Conservation (phyloP, 2,113 vertebrate species). For the Tor tambroides region DNA sequence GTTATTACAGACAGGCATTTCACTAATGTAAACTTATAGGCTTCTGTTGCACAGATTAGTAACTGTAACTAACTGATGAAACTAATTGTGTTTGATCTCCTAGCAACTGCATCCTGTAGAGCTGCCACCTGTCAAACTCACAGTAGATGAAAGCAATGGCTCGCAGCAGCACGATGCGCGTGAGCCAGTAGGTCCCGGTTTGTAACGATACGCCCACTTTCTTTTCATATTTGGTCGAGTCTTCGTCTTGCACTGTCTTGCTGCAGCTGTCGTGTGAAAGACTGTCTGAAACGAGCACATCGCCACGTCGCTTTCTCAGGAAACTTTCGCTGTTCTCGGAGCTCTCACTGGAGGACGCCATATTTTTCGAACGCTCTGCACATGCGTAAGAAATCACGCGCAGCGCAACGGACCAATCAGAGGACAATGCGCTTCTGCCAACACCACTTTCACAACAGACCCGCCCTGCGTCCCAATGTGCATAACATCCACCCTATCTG, state of each 20-base stretch:
- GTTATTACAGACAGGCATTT: no score
- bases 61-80: background rate
- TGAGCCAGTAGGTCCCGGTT: constrained; percentile 87
- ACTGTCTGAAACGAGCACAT: background rate
- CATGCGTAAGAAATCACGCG: constrained; percentile 15
- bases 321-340: background rate
- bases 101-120: background rate
- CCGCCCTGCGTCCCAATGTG: no score
- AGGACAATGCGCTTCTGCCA: constrained; percentile 15
- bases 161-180: constrained; percentile 85
- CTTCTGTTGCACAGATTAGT: background rate
- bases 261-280: background rate
- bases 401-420: background rate
- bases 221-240: background rate
- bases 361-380: constrained; percentile 53
- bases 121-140: constrained; percentile 72
- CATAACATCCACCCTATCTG: no score
- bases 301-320: constrained; percentile 70
- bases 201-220: constrained; percentile 38
- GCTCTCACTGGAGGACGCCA: constrained; percentile 73
- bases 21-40: background rate
- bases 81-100: background rate
- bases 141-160: constrained; percentile 87
- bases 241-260: constrained; percentile 35
- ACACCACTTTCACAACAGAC: no score